A percentile compares a stretch with the other conserved stretches of the same genome.
phyloP scores from a whole-genome alignment of 2,888 invertebrate genomes.

The Anticlea derivata region DNA sequence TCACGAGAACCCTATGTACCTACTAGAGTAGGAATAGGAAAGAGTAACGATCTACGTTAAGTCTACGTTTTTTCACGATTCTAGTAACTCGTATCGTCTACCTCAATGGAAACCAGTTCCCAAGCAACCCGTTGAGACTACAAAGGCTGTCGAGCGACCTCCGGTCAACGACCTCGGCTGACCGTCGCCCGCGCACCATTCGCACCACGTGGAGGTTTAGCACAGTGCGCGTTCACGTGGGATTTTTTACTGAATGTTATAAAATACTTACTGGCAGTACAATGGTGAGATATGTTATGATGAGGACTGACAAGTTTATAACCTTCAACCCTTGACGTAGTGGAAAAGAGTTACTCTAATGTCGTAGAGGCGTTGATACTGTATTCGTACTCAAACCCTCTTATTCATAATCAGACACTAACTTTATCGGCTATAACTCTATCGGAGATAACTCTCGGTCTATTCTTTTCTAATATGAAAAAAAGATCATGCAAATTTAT shows the following conservation, averaged over 20 bases:
- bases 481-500: no score
- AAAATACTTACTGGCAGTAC: not conserved
- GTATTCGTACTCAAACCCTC: no score
- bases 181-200: conserved; percentile 75
- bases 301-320: not conserved
- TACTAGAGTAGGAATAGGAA: no score
- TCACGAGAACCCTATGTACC: no score
- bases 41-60: no score
- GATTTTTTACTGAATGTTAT: conserved; percentile 31
- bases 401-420: no score
- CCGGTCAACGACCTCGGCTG: conserved; percentile 68
- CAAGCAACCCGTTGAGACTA: conserved; percentile 61
- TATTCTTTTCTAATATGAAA: no score
- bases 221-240: conserved; percentile 16
- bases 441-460: no score
- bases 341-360: not conserved
- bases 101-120: conserved; percentile 47
- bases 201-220: conserved; percentile 41
- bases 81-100: conserved; percentile 47
- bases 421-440: no score
- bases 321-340: not conserved
- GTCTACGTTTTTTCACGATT: no score
- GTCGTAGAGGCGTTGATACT: no score
- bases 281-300: not conserved
- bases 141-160: conserved; percentile 72